These are phyloP conservation scores for Stenchaetothrips biformis DNA, from an alignment of 2,888 invertebrate genomes.

Conservation along the genomic window DNA sequence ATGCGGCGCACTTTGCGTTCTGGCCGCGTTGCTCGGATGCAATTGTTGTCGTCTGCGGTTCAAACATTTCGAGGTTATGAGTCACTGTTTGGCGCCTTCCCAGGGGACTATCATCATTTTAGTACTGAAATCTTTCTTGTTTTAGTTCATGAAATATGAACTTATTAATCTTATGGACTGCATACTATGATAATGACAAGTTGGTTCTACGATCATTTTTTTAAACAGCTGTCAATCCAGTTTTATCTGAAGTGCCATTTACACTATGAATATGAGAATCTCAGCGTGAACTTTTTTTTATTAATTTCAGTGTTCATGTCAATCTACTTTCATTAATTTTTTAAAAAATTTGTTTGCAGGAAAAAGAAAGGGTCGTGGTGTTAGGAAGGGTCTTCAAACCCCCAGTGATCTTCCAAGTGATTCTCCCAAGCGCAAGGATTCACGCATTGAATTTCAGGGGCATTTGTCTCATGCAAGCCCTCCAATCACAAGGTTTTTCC, in stretches of 20 bases:
- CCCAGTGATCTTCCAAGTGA: neutral
- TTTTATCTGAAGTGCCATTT: neutral
- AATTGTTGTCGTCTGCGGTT: neutral
- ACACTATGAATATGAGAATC: neutral
- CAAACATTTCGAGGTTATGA: neutral
- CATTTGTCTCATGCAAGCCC: constrained; percentile 41
- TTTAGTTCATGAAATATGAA: no score
- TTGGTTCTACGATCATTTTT: neutral
- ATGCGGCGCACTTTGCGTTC: no score
- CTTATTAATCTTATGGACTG: neutral
- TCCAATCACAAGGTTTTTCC: constrained; percentile 38
- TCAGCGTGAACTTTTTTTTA: neutral
- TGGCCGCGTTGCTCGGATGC: no score
- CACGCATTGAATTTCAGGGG: constrained; percentile 39
- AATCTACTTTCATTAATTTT: neutral
- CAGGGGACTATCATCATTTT: neutral
- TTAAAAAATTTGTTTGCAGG: neutral
- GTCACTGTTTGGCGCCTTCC: neutral
- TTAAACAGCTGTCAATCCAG: neutral
- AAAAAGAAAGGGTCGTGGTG: neutral
- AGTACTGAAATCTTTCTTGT: neutral
- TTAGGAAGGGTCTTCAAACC: neutral
- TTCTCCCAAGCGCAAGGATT: constrained; percentile 36
- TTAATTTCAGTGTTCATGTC: neutral
- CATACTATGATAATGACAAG: neutral